Evolutionary conservation across 2,888 invertebrate genomes (phyloP), one percentile per base, ranked within the genome.

Genomic region (Scaptomyza caliginosa): DNA sequence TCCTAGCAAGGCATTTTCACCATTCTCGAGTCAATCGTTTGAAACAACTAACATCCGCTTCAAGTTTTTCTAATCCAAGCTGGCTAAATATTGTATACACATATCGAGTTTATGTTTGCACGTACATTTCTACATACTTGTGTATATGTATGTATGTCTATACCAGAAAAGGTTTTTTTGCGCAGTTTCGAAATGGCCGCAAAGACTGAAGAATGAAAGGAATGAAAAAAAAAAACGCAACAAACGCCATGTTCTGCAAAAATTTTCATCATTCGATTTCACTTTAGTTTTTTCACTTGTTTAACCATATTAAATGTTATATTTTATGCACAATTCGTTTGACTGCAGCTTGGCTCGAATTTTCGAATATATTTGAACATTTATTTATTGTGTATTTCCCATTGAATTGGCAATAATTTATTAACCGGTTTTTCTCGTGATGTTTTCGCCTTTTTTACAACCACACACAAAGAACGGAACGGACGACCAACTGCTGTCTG

Each of bases 391-490:
- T 65, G 63, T 46, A 68, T 76, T 72, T 76, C 49, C 67, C 73
- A 82, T 66, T 67, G 70, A 82, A 86, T 79, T 86, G 77, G 75
- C 86, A 87, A 85, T 86, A 88, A 88, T 87, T 89, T 89, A 88
- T 89, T 88, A 89, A 89, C 89, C 89, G 89, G 89, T 89, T 90
- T 82, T 87, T 77, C 80, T 79, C 75, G 83, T 85, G 81, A 78
- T 84, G 84, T 80, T 82, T 86, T 73, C 69, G 74, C 67, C 73
- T 73, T 89, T 84, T 86, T 89, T 89, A 87, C 89, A 86, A 88
- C 77, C 74, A 81, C 77, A 81, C 81, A 84, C 84, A 86, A 81
- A 86, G 78, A 54, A 57, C 77, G 57, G 59, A 75, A 63, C 64
- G 79, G 68, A 74, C 71, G 51, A 71, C 64, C 69, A 74, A 75